Evolutionary conservation across 92 coral and sea anemone species (phyloP).

Genomic region (Phenganax stokvisi): DNA sequence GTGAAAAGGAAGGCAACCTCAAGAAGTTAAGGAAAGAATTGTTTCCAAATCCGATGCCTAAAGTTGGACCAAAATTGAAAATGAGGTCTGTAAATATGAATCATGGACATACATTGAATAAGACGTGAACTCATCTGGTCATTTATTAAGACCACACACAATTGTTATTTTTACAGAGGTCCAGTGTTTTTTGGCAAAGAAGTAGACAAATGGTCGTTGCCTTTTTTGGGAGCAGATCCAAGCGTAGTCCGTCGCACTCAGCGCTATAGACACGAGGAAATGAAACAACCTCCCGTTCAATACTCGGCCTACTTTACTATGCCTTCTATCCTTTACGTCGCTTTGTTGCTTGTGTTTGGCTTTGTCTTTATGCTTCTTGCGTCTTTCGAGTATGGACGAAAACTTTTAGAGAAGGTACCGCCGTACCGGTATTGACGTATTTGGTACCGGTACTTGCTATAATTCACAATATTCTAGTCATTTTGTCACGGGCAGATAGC

Average conservation of each 20-base stretch:
- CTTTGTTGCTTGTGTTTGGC: slow-evolving; percentile 75
- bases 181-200: slow-evolving; percentile 62
- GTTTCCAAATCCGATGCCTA: slow-evolving; percentile 85
- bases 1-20: slow-evolving; percentile 79
- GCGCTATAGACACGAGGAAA: slow-evolving; percentile 62
- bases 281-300: slow-evolving; percentile 65
- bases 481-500: no score
- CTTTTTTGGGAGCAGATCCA: slow-evolving; percentile 85
- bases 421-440: slow-evolving; percentile 16
- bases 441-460: no score
- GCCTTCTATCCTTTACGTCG: slow-evolving; percentile 57
- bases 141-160: not conserved
- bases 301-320: slow-evolving; percentile 69
- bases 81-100: slow-evolving; percentile 50
- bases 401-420: slow-evolving; percentile 71
- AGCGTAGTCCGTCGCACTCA: slow-evolving; percentile 88
- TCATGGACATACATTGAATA: not conserved
- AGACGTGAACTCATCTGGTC: not conserved
- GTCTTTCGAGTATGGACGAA: slow-evolving; percentile 70
- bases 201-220: slow-evolving; percentile 85
- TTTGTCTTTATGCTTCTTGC: slow-evolving; percentile 69
- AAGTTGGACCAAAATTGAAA: slow-evolving; percentile 80
- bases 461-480: no score
- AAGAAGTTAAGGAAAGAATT: slow-evolving; percentile 63
- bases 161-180: slow-evolving; percentile 46